These are phyloP conservation scores for Pandion haliaetus DNA, from an alignment of 2,113 vertebrate genomes.

Conservation along the genomic window DNA sequence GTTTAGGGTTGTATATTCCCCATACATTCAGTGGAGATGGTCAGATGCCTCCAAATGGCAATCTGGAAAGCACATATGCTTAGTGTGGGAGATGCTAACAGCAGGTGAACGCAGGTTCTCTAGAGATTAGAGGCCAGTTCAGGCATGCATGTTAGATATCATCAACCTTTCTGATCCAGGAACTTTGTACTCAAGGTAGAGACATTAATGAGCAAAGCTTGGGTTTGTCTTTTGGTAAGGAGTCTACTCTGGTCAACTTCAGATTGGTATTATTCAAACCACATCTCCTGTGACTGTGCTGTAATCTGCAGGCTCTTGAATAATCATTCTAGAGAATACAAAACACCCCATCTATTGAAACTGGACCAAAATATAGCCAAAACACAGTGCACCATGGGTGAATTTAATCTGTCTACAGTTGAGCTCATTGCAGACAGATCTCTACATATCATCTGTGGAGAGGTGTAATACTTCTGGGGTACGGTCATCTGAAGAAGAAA, in stretches of 20 bases:
- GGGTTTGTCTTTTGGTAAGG: neutral
- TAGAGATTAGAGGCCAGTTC: neutral
- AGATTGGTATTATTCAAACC: neutral
- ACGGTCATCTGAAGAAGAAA: neutral
- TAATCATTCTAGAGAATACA: neutral
- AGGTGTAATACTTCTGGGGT: neutral
- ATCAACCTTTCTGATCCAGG: neutral
- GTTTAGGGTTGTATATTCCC: neutral
- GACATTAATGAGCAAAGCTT: neutral
- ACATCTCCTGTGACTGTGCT: neutral
- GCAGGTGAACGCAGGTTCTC: neutral
- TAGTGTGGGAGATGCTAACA: neutral
- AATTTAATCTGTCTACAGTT: neutral
- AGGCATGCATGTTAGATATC: fast-evolving
- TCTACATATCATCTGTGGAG: neutral
- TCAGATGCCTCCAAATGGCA: neutral
- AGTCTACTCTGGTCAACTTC: neutral
- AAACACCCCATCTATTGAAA: neutral
- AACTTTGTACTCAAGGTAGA: neutral
- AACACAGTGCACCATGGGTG: neutral
- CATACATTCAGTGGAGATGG: neutral
- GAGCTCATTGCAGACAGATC: neutral
- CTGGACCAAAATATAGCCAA: neutral
- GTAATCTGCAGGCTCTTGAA: neutral
- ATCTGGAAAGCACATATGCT: neutral